Conservation (phyloP, 2,113 vertebrate species). For the Ophiodon elongatus region DNA sequence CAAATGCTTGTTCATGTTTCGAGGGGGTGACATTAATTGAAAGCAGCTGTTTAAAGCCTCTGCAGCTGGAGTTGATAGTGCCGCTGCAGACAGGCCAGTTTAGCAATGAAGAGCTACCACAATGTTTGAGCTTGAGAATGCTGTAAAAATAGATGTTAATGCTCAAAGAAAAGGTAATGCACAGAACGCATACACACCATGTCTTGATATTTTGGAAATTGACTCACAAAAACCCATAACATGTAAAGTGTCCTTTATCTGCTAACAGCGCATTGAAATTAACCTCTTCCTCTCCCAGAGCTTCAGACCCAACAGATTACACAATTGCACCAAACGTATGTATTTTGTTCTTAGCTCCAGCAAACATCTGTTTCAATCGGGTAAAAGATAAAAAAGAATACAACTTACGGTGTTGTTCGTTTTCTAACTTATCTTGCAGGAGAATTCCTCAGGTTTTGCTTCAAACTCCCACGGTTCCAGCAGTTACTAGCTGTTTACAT, state of each 20-base stretch:
- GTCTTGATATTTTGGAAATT: neutral
- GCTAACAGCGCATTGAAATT: conserved; percentile 18
- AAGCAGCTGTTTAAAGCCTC: conserved; percentile 75
- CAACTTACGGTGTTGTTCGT: conserved; percentile 53
- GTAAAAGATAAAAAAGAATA: conserved; percentile 21
- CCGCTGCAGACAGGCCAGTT: conserved; percentile 61
- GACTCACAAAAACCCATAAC: neutral
- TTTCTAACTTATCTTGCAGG: conserved; percentile 50
- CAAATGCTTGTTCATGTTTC: conserved; percentile 77
- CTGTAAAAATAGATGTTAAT: neutral
- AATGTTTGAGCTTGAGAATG: conserved; percentile 36
- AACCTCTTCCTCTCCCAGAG: conserved; percentile 8
- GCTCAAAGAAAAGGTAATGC: neutral
- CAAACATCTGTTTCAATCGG: neutral
- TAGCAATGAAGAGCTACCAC: conserved; percentile 47
- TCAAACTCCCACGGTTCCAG: conserved; percentile 73
- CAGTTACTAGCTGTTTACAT: conserved; percentile 75
- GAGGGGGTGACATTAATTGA: conserved; percentile 71
- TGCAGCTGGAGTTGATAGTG: conserved; percentile 67
- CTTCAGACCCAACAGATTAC: conserved; percentile 25
- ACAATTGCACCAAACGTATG: conserved; percentile 21
- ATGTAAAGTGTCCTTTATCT: conserved; percentile 6
- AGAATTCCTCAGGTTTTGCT: conserved; percentile 62
- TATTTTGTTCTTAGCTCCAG: conserved; percentile 34
- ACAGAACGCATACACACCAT: neutral